Evolutionary conservation across 2,797 vertebrate genomes (phyloP).

Genomic region (Glossophaga mutica): DNA sequence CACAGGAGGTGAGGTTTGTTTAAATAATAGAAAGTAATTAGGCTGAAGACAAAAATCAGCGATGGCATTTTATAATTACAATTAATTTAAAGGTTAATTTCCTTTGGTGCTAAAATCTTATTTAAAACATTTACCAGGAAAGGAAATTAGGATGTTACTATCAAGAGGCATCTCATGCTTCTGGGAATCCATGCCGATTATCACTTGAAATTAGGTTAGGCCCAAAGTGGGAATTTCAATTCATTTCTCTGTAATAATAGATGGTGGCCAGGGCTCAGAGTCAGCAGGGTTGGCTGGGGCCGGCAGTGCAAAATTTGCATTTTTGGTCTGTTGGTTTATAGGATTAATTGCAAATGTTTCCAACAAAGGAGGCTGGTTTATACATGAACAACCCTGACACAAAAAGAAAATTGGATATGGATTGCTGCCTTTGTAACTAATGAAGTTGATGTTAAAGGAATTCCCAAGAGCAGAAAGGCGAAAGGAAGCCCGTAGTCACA

Average conservation of each 20-base stretch:
- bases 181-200: slow-evolving; percentile 84
- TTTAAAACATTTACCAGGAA: slow-evolving; percentile 87
- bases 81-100: slow-evolving; percentile 90
- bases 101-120: slow-evolving; percentile 87
- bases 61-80: slow-evolving; percentile 86
- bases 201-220: slow-evolving; percentile 86
- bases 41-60: slow-evolving; percentile 86
- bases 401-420: slow-evolving; percentile 86
- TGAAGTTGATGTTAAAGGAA: slow-evolving; percentile 82
- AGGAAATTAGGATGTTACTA: slow-evolving; percentile 86
- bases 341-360: slow-evolving; percentile 85
- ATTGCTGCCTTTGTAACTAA: slow-evolving; percentile 85
- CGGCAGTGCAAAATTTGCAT: slow-evolving; percentile 80
- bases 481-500: slow-evolving; percentile 48
- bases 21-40: slow-evolving; percentile 89
- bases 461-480: slow-evolving; percentile 74
- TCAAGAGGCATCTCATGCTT: slow-evolving; percentile 80
- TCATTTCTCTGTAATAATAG: slow-evolving; percentile 83
- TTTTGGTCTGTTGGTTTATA: slow-evolving; percentile 81
- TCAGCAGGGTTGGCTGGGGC: slow-evolving; percentile 76
- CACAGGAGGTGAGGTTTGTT: slow-evolving; percentile 82
- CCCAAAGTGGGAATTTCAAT: slow-evolving; percentile 83
- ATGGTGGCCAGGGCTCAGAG: slow-evolving; percentile 77
- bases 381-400: slow-evolving; percentile 82
- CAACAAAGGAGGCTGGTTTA: slow-evolving; percentile 81